Evolutionary conservation across 2,888 invertebrate species (phyloP).

Genomic region (Pomacea canaliculata): DNA sequence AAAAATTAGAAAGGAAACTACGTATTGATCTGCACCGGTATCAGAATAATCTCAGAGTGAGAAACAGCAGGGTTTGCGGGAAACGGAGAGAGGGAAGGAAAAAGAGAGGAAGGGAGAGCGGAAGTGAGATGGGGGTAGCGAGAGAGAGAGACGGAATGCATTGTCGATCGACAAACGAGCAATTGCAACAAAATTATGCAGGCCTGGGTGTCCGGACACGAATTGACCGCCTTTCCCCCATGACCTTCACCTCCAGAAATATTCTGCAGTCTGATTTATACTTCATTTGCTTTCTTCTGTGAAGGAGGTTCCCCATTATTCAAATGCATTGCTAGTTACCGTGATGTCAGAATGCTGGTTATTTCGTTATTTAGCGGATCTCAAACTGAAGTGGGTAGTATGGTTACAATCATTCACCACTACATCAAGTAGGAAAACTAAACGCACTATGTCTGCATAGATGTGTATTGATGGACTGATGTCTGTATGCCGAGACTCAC

Average conservation of each 20-base stretch:
- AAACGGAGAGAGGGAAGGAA: background rate
- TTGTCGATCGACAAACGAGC: no score
- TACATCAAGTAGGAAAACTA: no score
- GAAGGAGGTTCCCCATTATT: no score
- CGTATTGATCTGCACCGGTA: background rate
- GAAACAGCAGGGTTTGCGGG: background rate
- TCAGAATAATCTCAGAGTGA: background rate
- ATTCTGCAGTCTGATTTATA: background rate
- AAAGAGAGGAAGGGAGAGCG: background rate
- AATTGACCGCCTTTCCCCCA: background rate
- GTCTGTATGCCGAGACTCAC: no score
- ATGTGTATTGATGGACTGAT: no score
- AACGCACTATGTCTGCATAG: no score
- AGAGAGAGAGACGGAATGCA: conserved; percentile 7
- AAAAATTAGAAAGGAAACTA: background rate
- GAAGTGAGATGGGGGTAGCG: background rate
- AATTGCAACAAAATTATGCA: background rate
- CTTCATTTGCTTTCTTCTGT: no score
- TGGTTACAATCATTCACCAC: no score
- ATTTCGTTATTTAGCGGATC: no score
- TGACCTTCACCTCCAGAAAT: background rate
- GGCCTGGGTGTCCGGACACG: background rate
- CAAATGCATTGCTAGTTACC: no score
- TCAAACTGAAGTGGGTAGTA: no score
- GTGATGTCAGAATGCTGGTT: background rate